Evolutionary conservation across 92 coral and sea anemone species (phyloP), one percentile per base, ranked within the genome.

Genomic region (Porites evermanni): DNA sequence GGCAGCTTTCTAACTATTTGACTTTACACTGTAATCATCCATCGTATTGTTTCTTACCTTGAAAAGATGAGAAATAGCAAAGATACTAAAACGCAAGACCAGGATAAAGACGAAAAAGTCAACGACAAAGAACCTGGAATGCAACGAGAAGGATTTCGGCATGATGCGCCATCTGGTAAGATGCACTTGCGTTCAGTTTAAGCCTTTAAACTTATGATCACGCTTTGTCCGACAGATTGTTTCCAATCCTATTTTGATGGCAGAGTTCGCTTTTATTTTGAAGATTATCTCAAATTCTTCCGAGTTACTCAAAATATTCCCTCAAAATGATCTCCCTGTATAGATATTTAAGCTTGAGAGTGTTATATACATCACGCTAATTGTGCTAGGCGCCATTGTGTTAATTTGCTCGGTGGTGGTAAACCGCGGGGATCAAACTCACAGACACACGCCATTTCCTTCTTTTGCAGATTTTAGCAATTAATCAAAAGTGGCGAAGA

Each of bases 81-180:
- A 17, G 77, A 50, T 47, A 50, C 10, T n/a, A 60, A 26, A 72
- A n/a, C 59, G 58, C 60, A 72, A 50, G 26, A 53, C 12, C 29
- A 19, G 11, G 64, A 53, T 19, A n/a, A 74, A 51, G 6, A 74
- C 26, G 38, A 58, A 24, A 66, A 13, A 4, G 58, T 38, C 24
- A 58, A 32, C 18, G 47, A 8, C 58, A 26, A 81, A 70, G 26
- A 70, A 12, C 56, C 32, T 18, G 53, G 17, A 80, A 10, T 12
- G 2, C 19, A n/a, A 1, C 38, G 12, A 1, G 77, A 70, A 9
- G 76, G 74, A 53, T 29, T 54, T 8, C 77, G 53, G 13, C 71
- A 38, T 54, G 24, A 16, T 10, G 32, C 16, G 2, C 69, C 75
- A 17, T 38, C 85, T 56, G 85, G 85, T 80, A 70, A 81, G 59